Conservation (phyloP, 2,113 vertebrate genomes). For the Cryptoleucopteryx plumbea region DNA sequence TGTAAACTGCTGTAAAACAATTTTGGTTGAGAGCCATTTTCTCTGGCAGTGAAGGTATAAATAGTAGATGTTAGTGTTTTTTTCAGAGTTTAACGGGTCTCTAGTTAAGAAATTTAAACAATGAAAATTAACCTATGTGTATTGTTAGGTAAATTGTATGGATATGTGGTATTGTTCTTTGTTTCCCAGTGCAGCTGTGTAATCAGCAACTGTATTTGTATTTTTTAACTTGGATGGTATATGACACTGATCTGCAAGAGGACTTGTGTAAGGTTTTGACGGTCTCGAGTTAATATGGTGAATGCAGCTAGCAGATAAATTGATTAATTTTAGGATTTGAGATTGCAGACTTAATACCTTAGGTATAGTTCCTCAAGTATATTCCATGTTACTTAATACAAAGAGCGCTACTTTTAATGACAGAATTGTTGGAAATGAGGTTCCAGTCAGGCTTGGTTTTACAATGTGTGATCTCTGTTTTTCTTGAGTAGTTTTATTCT, state of each 20-base stretch:
- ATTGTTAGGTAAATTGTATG: not conserved
- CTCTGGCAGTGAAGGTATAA: not conserved
- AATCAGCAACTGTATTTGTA: not conserved
- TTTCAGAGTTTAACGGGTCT: not conserved
- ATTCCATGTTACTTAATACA: not conserved
- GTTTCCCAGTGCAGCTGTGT: not conserved
- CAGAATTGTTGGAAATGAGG: not conserved
- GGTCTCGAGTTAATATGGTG: not conserved
- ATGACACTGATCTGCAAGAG: not conserved
- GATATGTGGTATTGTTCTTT: not conserved
- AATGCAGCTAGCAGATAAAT: not conserved
- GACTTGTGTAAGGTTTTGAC: not conserved
- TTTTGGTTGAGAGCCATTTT: not conserved
- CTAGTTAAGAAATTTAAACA: not conserved
- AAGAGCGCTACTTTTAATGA: not conserved
- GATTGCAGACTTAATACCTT: not conserved
- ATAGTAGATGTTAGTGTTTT: not conserved
- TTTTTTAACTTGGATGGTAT: not conserved
- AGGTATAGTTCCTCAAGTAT: not conserved
- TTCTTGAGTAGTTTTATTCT: conserved; percentile 45
- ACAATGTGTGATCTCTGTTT: not conserved
- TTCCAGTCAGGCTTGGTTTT: conserved; percentile 20
- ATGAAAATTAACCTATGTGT: not conserved
- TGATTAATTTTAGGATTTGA: not conserved
- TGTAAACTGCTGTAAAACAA: not conserved